These are phyloP conservation scores for Vespertilio murinus DNA, from an alignment of 2,797 vertebrate species.

Conservation along the genomic window DNA sequence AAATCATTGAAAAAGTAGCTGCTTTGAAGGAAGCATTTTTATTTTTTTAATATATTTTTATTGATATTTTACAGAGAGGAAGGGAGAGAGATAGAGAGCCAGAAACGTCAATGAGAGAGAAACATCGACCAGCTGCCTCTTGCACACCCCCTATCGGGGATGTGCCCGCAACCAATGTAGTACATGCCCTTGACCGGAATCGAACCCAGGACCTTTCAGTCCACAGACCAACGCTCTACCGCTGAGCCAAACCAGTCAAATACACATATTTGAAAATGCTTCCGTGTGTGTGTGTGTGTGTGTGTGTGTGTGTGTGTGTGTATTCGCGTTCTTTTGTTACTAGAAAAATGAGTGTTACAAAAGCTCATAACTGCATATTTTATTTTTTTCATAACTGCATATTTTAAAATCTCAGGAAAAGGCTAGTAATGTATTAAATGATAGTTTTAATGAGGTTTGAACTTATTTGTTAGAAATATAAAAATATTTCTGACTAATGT, in stretches of 20 bases:
- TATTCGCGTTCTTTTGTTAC: background rate
- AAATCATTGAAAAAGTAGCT: conserved; percentile 36
- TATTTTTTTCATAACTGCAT: background rate
- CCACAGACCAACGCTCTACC: too few relatives aligned
- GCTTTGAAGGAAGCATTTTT: conserved; percentile 15
- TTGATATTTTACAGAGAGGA: too few relatives aligned
- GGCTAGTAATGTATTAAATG: background rate
- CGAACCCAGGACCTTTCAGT: too few relatives aligned
- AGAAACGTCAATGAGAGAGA: too few relatives aligned
- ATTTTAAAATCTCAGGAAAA: background rate
- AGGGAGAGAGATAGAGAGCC: too few relatives aligned
- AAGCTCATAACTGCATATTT: background rate
- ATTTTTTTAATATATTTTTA: too few relatives aligned
- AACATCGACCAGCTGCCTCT: too few relatives aligned
- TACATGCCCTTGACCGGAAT: too few relatives aligned
- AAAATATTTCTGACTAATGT: conserved; percentile 11
- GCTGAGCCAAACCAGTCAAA: too few relatives aligned
- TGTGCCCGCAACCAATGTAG: too few relatives aligned
- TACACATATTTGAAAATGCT: background rate
- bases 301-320: background rate
- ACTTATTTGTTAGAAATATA: conserved; percentile 34
- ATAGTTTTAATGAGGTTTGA: conserved; percentile 31
- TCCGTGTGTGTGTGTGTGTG: background rate
- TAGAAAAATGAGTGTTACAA: background rate
- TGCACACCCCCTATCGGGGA: too few relatives aligned